Conservation (phyloP, 2,888 invertebrate genomes). For the Hipparchia sbordonii region DNA sequence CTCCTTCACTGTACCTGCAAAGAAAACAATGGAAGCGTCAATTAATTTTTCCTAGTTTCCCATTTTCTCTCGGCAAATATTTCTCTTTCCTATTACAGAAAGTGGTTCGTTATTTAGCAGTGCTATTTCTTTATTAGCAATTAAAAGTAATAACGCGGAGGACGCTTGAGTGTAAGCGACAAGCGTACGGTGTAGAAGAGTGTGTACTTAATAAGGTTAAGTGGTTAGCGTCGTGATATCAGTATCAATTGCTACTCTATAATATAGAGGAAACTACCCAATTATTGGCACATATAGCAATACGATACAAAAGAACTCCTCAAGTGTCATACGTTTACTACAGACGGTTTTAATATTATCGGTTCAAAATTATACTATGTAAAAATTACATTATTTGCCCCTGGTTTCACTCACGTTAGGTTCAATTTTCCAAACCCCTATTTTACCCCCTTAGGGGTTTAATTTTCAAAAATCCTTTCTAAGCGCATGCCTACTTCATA, state of each 20-base stretch:
- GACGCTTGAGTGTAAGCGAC: conserved; percentile 4
- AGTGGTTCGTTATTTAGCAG: conserved; percentile 15
- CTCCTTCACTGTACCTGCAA: conserved; percentile 56
- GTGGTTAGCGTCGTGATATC: neutral
- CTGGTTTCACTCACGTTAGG: no score
- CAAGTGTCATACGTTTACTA: no score
- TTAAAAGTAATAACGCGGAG: conserved; percentile 10
- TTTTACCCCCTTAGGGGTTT: no score
- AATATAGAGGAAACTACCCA: neutral
- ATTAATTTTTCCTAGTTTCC: conserved; percentile 25
- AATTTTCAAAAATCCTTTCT: no score
- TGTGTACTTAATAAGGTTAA: neutral
- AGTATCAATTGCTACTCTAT: neutral
- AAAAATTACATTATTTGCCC: no score
- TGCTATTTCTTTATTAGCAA: conserved; percentile 20
- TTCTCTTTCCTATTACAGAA: conserved; percentile 18
- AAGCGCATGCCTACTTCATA: no score
- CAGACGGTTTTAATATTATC: no score
- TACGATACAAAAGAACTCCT: no score
- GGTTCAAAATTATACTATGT: no score
- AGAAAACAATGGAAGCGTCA: conserved; percentile 40
- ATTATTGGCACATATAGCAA: no score
- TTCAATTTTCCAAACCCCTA: no score
- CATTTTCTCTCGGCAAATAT: conserved; percentile 13
- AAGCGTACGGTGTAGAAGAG: neutral